These are phyloP conservation scores for Wasmannia auropunctata DNA, from an alignment of 1,140 invertebrate species.

Conservation along the genomic window DNA sequence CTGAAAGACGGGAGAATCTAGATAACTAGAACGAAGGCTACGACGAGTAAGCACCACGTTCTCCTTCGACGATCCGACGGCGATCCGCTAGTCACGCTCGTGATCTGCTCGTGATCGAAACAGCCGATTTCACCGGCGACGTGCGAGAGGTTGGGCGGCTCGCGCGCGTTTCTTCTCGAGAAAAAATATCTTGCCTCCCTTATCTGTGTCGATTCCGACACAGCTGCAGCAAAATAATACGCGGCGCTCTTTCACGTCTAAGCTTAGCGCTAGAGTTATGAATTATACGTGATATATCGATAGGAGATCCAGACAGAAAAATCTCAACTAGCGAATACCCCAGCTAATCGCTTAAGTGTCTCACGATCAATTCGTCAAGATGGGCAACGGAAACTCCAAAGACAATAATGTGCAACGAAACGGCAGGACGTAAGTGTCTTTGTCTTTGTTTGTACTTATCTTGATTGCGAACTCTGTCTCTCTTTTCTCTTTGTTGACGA, in stretches of 20 bases:
- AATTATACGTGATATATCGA: not conserved
- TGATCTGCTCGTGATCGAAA: constrained; percentile 55
- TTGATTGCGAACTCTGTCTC: not conserved
- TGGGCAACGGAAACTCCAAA: constrained; percentile 60
- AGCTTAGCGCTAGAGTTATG: not conserved
- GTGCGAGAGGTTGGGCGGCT: not conserved
- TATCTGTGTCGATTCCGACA: not conserved
- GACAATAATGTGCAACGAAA: constrained; percentile 11
- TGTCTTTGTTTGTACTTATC: not conserved
- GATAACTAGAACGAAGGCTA: constrained; percentile 37
- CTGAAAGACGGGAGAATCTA: not conserved
- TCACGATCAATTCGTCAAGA: constrained; percentile 3
- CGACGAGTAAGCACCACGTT: not conserved
- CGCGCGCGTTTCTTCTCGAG: not conserved
- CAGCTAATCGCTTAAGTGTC: not conserved
- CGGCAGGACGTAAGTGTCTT: constrained; percentile 57
- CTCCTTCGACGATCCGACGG: not conserved
- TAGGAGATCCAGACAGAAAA: not conserved
- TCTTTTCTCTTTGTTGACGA: not conserved
- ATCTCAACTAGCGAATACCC: not conserved
- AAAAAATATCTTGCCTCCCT: not conserved
- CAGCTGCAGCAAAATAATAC: not conserved
- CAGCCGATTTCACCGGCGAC: constrained; percentile 48
- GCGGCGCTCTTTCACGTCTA: not conserved
- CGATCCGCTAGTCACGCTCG: constrained; percentile 59